phyloP scores from a whole-genome alignment of 2,888 invertebrate species.

The Lottia scabra region DNA sequence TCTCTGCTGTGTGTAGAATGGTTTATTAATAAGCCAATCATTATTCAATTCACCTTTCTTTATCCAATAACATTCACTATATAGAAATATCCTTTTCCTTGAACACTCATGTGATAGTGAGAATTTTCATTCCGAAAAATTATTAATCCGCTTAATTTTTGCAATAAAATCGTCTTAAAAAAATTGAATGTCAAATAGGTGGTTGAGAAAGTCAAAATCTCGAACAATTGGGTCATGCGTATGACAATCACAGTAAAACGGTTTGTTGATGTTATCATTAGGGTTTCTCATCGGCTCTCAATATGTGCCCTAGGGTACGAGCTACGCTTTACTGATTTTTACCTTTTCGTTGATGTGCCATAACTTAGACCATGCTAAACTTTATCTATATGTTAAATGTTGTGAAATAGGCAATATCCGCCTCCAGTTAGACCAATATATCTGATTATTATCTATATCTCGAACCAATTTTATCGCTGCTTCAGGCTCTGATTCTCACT shows the following conservation, averaged over 20 bases:
- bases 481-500: not conserved
- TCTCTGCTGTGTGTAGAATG: too few species aligned
- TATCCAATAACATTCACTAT: too few species aligned
- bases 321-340: conserved; percentile 1
- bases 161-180: too few species aligned
- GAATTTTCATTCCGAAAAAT: too few species aligned
- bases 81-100: too few species aligned
- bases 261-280: not conserved
- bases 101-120: too few species aligned
- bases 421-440: not conserved
- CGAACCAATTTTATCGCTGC: not conserved
- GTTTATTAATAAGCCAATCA: too few species aligned
- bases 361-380: not conserved
- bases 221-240: not conserved
- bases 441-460: not conserved
- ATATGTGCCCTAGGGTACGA: not conserved
- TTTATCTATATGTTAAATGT: not conserved
- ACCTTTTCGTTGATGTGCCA: not conserved
- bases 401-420: conserved; percentile 5
- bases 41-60: too few species aligned
- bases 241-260: not conserved
- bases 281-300: not conserved
- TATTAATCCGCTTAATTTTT: too few species aligned
- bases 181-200: too few species aligned
- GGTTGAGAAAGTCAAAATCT: too few species aligned